Conservation (phyloP, 2,888 invertebrate species). For the Agrypnus murinus region DNA sequence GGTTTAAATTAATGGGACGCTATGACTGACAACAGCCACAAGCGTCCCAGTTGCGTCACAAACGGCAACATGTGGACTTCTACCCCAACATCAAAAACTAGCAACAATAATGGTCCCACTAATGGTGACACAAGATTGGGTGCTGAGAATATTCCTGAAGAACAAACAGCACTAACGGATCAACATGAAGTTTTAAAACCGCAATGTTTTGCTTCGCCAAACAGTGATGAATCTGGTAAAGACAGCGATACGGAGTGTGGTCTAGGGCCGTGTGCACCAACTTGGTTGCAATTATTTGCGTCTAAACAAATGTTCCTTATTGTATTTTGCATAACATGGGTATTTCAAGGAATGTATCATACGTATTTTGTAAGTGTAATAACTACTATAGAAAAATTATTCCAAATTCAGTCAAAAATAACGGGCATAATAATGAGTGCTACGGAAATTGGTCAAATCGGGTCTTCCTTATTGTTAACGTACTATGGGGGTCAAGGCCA, state of each 20-base stretch:
- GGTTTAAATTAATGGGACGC: constrained; percentile 9
- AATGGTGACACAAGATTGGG: constrained; percentile 62
- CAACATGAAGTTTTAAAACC: constrained; percentile 61
- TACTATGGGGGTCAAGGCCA: constrained; percentile 95
- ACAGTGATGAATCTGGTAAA: constrained; percentile 64
- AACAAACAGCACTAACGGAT: constrained; percentile 66
- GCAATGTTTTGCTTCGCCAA: constrained; percentile 59
- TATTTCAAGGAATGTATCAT: constrained; percentile 92
- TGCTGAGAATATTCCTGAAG: constrained; percentile 64
- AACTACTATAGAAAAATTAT: constrained; percentile 94
- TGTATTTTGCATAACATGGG: constrained; percentile 91
- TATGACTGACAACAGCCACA: constrained; percentile 27
- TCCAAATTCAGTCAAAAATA: constrained; percentile 93
- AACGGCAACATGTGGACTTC: constrained; percentile 48
- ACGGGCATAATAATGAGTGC: constrained; percentile 93
- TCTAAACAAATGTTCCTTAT: constrained; percentile 92
- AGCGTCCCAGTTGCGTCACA: constrained; percentile 29
- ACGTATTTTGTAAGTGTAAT: constrained; percentile 96
- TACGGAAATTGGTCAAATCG: constrained; percentile 94
- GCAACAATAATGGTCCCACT: constrained; percentile 66
- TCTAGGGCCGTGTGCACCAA: constrained; percentile 85
- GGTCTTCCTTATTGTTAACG: constrained; percentile 89
- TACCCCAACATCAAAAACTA: constrained; percentile 39
- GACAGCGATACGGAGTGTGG: constrained; percentile 82
- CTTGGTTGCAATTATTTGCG: constrained; percentile 85